These are phyloP conservation scores for Melieria crassipennis DNA, from an alignment of 2,888 invertebrate species.

Conservation along the genomic window DNA sequence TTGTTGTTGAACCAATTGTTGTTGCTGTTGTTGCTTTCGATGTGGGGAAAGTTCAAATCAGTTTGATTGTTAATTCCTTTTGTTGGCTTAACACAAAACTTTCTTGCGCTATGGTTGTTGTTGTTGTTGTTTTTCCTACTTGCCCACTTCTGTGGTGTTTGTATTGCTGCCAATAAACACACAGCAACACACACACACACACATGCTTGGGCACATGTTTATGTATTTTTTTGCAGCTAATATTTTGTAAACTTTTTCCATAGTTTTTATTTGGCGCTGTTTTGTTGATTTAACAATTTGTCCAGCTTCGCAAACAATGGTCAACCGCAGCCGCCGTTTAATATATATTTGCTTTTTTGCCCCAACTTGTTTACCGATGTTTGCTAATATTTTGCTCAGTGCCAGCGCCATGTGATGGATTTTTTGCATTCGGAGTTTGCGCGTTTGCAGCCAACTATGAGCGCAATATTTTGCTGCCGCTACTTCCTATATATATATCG, in stretches of 20 bases:
- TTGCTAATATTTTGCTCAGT: too few relatives aligned
- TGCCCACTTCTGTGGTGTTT: slow-evolving; percentile 1
- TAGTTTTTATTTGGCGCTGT: neutral
- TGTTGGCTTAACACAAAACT: neutral
- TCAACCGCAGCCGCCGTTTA: neutral
- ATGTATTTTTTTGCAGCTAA: neutral
- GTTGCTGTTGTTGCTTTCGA: neutral
- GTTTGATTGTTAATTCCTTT: slow-evolving; percentile 3
- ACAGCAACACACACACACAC: too few relatives aligned
- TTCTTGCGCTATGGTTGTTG: slow-evolving; percentile 2
- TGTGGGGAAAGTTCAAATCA: slow-evolving; percentile 18
- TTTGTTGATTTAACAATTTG: slow-evolving; percentile 25
- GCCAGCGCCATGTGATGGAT: too few relatives aligned
- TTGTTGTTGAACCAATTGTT: slow-evolving; percentile 9
- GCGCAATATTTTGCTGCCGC: too few relatives aligned
- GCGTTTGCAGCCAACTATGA: too few relatives aligned
- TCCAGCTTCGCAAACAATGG: neutral
- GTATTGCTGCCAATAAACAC: neutral
- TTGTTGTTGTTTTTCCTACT: neutral
- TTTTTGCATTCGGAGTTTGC: too few relatives aligned
- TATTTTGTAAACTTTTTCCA: slow-evolving; percentile 1
- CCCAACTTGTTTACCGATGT: too few relatives aligned
- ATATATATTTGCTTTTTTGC: too few relatives aligned
- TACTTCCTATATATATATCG: too few relatives aligned
- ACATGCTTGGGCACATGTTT: neutral